Evolutionary conservation across 1,140 invertebrate genomes (phyloP), one percentile per base, ranked within the genome.

Genomic region (Nasonia longicornis): DNA sequence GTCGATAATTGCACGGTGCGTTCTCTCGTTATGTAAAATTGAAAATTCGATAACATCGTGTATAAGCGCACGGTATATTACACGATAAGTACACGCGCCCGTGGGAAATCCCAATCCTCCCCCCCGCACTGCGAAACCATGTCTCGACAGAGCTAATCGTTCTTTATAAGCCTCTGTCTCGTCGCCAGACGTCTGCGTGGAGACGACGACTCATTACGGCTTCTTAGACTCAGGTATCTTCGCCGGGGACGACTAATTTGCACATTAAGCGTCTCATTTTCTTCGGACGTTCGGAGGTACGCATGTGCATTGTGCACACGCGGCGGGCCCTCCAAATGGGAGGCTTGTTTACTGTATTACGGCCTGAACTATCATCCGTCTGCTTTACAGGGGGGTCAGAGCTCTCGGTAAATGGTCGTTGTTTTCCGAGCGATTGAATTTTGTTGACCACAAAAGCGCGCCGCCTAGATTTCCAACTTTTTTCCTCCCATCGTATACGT

Each of bases 121-220:
- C 10, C 35, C 6, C 38, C 38, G 8, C 38, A 71, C 31, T 35
- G 4, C 31, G 3, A 79, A 72, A 72, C 69, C 77, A 29, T 72
- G 77, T 79, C 77, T 72, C 69, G 77, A 12, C 77, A n/a, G 63
- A 79, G 77, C 71, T 79, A 72, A 79, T 79, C 67, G 69, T 71
- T 72, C 48, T 79, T 79, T 79, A 79, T n/a, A 58, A 79, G 70
- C 64, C 76, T 70, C 45, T 45, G 52, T 11, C 14, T 16, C 52
- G 42, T 38, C 16, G 8, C 64, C n/a, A 48, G 29, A 58, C 52
- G 20, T 58, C 20, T 14, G 12, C 48, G 52, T 20, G n/a, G 52
- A 58, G 38, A 12, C 7, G 14, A 31, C 42, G 16, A 69, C 35
- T 77, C 75, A 77, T 77, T 77, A 77, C 64, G 42, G 75, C 64